Evolutionary conservation across 2,797 vertebrate species (phyloP), one percentile per base, ranked within the genome.

Genomic region (Paedocypris micromegethes): DNA sequence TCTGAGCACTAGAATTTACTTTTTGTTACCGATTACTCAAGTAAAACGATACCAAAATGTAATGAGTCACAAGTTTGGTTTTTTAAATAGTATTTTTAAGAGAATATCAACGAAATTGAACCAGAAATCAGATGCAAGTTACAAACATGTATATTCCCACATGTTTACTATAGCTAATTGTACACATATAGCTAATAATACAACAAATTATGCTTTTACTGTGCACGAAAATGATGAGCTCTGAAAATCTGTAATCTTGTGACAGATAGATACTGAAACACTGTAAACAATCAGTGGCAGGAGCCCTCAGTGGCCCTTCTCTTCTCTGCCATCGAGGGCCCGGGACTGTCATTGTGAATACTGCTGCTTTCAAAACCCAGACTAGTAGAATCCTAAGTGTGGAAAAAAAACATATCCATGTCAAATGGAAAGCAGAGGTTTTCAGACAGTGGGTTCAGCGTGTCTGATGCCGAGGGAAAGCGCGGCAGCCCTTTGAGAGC

Each of bases 271-370:
- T n/a, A 65, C n/a, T 2, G 45, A 59, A 69, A 61, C 68, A 63
- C 6, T 0, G 41, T 63, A 63, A 70, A 70, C 51, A 50, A 57
- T 57, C 52, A 63, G 52, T 63, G 53, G 45, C 45, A 63, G 52
- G 46, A 63, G 52, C 40, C 59, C 59, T 50, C 52, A 6, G 52
- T 50, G 52, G 23, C 58, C 44, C 3, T 9, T 55, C 39, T 44
- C 51, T 48, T 62, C 40, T 56, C 58, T 42, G 5, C 46, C 9
- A 46, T 68, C 39, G 48, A 67, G 64, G 55, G 6, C 48, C 23
- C 8, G 48, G 56, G 57, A 59, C 67, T 77, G 69, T 66, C 70
- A 70, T 67, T 75, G 62, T 6, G 39, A 69, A 64, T 58, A 59
- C 63, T 70, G 49, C 56, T 51, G 56, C 47, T 58, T 69, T 72